Evolutionary conservation across 2,797 vertebrate genomes (phyloP).

Genomic region (Cryptoprocta ferox): DNA sequence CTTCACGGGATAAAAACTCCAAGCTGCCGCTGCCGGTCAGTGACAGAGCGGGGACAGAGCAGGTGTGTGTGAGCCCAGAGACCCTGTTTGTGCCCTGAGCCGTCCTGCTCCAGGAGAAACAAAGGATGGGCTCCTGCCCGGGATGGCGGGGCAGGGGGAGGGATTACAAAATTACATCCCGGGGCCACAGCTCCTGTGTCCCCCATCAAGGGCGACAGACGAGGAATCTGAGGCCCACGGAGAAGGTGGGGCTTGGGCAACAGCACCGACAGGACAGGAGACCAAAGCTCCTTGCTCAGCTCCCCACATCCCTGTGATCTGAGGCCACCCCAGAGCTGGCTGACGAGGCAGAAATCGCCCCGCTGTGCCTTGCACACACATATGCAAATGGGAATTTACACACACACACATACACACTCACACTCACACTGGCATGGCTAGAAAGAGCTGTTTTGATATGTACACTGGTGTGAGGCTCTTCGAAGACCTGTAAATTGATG

Average conservation of each 20-base stretch:
- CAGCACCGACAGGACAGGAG: background rate
- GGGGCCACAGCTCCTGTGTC: background rate
- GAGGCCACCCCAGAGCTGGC: background rate
- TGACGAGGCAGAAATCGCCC: background rate
- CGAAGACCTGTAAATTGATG: background rate
- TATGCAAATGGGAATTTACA: background rate
- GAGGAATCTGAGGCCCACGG: background rate
- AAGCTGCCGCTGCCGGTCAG: too few species aligned
- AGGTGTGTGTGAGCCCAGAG: background rate
- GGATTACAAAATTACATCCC: background rate
- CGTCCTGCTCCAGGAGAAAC: background rate
- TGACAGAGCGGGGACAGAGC: background rate
- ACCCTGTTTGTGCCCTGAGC: background rate
- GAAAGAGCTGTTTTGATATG: background rate
- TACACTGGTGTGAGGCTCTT: background rate
- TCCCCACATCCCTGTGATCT: background rate
- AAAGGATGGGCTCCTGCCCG: background rate
- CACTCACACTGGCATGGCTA: accelerated
- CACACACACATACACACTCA: background rate
- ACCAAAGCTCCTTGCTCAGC: background rate
- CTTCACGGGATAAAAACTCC: background rate
- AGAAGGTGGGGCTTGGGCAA: background rate
- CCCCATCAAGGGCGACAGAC: background rate
- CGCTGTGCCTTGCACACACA: accelerated
- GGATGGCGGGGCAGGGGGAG: background rate